These are phyloP conservation scores for Drosophila antonietae DNA, from an alignment of 2,888 invertebrate species.

Conservation along the genomic window DNA sequence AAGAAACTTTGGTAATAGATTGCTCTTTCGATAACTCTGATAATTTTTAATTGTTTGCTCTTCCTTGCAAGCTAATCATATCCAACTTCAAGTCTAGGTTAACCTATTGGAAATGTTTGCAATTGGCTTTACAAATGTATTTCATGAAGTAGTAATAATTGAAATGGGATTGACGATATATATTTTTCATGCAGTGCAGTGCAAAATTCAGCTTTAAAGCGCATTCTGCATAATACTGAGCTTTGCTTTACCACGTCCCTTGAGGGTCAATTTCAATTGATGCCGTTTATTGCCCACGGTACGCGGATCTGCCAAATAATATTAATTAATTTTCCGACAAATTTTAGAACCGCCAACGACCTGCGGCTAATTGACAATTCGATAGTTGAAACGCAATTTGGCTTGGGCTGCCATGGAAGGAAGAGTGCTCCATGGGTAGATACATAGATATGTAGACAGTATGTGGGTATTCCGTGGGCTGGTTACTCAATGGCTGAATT, in stretches of 20 bases:
- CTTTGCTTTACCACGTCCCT: conserved; percentile 16
- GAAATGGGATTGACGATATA: not conserved
- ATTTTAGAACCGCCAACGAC: conserved; percentile 62
- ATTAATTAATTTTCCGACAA: conserved; percentile 68
- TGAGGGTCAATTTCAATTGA: conserved; percentile 64
- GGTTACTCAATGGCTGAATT: conserved; percentile 11
- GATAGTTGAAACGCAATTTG: conserved; percentile 63
- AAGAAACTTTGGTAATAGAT: not conserved
- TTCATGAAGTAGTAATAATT: no score
- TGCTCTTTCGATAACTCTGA: no score
- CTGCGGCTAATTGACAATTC: conserved; percentile 58
- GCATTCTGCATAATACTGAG: not conserved
- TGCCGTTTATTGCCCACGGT: conserved; percentile 45
- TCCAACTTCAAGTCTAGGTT: no score
- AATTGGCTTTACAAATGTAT: not conserved
- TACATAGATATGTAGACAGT: not conserved
- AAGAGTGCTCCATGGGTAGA: not conserved
- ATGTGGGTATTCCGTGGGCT: not conserved
- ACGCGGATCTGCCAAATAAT: conserved; percentile 58
- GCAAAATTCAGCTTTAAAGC: not conserved
- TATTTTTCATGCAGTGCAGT: not conserved
- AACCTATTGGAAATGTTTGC: not conserved
- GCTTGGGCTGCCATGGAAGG: conserved; percentile 22
- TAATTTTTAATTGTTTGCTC: not conserved
- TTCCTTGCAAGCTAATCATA: no score